Conservation (phyloP, 1,140 invertebrate species). For the Pachypeltis micranthus region DNA sequence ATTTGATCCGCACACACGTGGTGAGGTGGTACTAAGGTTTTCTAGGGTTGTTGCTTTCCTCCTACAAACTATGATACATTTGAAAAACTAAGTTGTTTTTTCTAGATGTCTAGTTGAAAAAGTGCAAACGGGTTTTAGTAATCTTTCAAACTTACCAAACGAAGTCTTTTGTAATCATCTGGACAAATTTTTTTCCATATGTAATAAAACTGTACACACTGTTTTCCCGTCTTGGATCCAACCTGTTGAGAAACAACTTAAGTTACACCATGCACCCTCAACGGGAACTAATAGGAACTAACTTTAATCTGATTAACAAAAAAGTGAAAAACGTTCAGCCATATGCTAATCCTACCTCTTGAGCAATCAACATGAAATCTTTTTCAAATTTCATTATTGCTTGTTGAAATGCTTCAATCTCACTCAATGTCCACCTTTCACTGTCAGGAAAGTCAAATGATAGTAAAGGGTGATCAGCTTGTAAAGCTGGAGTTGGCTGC, state of each 20-base stretch:
- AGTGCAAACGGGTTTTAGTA: no score
- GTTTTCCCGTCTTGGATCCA: conserved; percentile 74
- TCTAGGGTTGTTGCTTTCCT: no score
- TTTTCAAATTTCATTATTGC: conserved; percentile 83
- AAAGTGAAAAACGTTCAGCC: no score
- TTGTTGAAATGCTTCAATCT: conserved; percentile 79
- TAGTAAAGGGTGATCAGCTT: conserved; percentile 58
- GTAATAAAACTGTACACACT: conserved; percentile 97
- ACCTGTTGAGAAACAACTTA: conserved; percentile 42
- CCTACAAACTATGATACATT: no score
- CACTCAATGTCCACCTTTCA: conserved; percentile 68
- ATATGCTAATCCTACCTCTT: conserved; percentile 70
- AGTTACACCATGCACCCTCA: conserved; percentile 1
- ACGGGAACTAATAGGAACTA: conserved; percentile 2
- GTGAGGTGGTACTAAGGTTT: no score
- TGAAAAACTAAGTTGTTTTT: no score
- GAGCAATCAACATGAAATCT: conserved; percentile 79
- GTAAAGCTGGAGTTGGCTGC: conserved; percentile 57
- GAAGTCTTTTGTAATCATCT: conserved; percentile 62
- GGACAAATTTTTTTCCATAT: conserved; percentile 94
- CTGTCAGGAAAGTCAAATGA: conserved; percentile 62
- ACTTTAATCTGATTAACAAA: no score
- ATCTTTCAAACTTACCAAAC: conserved; percentile 41
- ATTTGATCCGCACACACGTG: no score
- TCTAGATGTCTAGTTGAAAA: no score